A percentile compares a stretch with the other conserved stretches of the same genome.
phyloP scores from a whole-genome alignment of 2,113 vertebrate species.

The Paratilapia polleni region DNA sequence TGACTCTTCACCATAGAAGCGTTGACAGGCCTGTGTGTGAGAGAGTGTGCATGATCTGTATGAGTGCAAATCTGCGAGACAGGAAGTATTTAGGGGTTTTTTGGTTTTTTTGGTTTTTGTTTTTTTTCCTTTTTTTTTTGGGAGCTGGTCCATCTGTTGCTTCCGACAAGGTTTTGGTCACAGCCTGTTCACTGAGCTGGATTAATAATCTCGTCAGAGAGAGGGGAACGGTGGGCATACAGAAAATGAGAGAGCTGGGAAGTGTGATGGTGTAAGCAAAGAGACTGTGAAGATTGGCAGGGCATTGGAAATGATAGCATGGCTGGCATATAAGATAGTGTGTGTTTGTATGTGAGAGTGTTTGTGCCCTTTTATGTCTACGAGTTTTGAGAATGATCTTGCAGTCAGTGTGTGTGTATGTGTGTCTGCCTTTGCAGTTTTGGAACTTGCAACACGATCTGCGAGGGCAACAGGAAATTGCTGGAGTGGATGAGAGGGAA shows the following conservation, averaged over 20 bases:
- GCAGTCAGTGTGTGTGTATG: constrained; percentile 11
- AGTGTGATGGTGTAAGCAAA: constrained; percentile 27
- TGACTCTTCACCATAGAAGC: neutral
- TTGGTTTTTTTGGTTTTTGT: neutral
- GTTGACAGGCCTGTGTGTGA: neutral
- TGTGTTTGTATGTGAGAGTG: neutral
- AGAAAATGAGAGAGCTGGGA: constrained; percentile 10
- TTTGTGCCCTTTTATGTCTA: neutral
- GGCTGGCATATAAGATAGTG: constrained; percentile 27
- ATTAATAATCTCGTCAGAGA: constrained; percentile 58
- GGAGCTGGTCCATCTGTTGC: constrained; percentile 62
- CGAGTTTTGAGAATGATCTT: neutral
- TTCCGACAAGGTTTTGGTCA: constrained; percentile 57
- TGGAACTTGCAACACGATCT: constrained; percentile 73
- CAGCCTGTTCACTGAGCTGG: constrained; percentile 55
- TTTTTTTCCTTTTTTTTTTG: constrained; percentile 23
- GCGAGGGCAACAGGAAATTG: constrained; percentile 92
- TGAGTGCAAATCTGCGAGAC: neutral
- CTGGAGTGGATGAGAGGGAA: constrained; percentile 72
- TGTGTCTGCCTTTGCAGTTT: constrained; percentile 37
- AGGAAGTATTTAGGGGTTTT: neutral
- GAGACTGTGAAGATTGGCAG: constrained; percentile 41
- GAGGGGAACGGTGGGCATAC: neutral
- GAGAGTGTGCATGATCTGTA: neutral
- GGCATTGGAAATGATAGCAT: constrained; percentile 43